A percentile compares a stretch with the other conserved stretches of the same genome.
Conservation (phyloP, 2,797 vertebrate species). For the Graptemys geographica region DNA sequence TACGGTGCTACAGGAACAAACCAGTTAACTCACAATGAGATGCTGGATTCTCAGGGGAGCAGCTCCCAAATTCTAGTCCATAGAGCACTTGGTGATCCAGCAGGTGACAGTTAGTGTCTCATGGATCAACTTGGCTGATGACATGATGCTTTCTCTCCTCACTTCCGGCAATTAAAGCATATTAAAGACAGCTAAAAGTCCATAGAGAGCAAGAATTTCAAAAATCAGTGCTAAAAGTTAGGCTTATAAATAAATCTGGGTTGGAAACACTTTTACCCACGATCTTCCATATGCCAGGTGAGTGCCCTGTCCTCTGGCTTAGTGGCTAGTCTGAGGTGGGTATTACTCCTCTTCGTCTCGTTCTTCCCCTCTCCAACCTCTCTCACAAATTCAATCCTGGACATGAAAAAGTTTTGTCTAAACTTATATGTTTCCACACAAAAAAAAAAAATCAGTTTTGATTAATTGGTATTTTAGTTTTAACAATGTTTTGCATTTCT, state of each 20-base stretch:
- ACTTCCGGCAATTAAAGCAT: not conserved
- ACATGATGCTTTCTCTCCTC: not conserved
- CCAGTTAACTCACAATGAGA: not conserved
- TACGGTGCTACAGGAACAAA: not conserved
- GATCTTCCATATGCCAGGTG: too few species aligned
- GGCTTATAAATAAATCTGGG: too few species aligned
- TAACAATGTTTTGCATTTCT: not conserved
- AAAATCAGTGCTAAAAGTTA: too few species aligned
- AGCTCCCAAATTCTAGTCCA: not conserved
- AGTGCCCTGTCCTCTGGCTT: too few species aligned
- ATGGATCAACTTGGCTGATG: not conserved
- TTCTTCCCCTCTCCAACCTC: too few species aligned
- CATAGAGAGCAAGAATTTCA: not conserved
- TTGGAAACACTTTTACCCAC: too few species aligned
- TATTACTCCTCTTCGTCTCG: too few species aligned
- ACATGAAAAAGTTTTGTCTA: not conserved
- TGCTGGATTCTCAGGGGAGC: not conserved
- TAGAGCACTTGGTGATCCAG: not conserved
- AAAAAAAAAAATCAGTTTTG: too few species aligned
- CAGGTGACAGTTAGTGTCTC: not conserved
- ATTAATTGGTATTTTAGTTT: not conserved
- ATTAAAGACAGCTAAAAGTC: not conserved
- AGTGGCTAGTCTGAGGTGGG: too few species aligned
- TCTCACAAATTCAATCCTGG: not conserved
- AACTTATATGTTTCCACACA: too few species aligned